phyloP scores from a whole-genome alignment of 2,113 vertebrate genomes.

The Thomomys bottae region DNA sequence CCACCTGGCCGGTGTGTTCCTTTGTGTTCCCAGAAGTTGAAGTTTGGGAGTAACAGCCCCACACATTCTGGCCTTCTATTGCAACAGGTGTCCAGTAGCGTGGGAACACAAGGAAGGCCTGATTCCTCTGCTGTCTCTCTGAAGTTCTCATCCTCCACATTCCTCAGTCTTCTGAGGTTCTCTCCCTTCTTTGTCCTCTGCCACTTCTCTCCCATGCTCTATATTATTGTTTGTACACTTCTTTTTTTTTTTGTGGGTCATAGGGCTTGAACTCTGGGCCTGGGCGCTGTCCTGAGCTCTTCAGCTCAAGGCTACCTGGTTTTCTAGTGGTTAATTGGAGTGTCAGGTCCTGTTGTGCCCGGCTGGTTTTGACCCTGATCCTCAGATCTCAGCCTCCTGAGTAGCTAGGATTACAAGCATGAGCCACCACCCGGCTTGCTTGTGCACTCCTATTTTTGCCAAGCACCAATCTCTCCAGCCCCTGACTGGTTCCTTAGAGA shows the following conservation, averaged over 20 bases:
- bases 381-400: too few relatives aligned
- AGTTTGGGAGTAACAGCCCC: neutral
- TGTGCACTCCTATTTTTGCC: neutral
- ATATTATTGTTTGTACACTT: neutral
- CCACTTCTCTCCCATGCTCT: neutral
- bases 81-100: too few relatives aligned
- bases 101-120: too few relatives aligned
- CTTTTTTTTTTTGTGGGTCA: too few relatives aligned
- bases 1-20: rapidly evolving
- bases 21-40: neutral
- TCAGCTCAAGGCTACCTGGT: too few relatives aligned
- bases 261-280: too few relatives aligned
- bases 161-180: neutral
- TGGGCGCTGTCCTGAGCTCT: too few relatives aligned
- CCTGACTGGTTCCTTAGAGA: slow-evolving; percentile 15
- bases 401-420: too few relatives aligned
- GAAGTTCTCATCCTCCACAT: neutral
- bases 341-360: too few relatives aligned
- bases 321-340: too few relatives aligned
- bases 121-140: neutral
- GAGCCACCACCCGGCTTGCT: too few relatives aligned
- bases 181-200: neutral
- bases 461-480: neutral
- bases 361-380: too few relatives aligned
- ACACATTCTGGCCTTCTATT: neutral